These are phyloP conservation scores for Agelastica alni DNA, from an alignment of 2,888 invertebrate species.

Conservation along the genomic window DNA sequence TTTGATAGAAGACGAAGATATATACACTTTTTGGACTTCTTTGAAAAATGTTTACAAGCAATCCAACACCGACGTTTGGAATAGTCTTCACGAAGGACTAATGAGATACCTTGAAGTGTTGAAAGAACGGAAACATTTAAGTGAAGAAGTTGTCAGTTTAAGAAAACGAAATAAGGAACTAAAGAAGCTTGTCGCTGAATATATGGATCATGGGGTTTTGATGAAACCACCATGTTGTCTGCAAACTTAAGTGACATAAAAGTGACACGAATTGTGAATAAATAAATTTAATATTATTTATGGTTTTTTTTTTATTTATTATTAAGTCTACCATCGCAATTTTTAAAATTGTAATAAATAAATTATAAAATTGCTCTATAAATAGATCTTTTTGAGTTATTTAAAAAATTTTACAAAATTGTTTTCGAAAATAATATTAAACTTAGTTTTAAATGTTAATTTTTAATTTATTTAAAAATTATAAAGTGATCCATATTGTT, in stretches of 20 bases:
- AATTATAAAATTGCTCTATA: too few relatives aligned
- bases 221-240: slow-evolving; percentile 42
- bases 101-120: slow-evolving; percentile 68
- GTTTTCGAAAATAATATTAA: too few relatives aligned
- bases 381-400: too few relatives aligned
- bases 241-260: background rate
- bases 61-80: slow-evolving; percentile 73
- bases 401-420: too few relatives aligned
- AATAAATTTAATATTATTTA: background rate
- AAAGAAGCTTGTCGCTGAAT: slow-evolving; percentile 67
- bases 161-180: slow-evolving; percentile 72
- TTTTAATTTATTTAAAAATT: background rate
- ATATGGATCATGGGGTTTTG: slow-evolving; percentile 49
- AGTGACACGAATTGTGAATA: background rate
- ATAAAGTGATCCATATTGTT: too few relatives aligned
- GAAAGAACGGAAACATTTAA: slow-evolving; percentile 70
- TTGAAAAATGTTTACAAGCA: slow-evolving; percentile 65
- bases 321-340: too few relatives aligned
- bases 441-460: too few relatives aligned
- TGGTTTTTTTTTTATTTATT: background rate
- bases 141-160: slow-evolving; percentile 67
- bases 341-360: too few relatives aligned
- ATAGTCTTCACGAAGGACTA: slow-evolving; percentile 66
- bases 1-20: slow-evolving; percentile 60
- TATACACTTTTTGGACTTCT: slow-evolving; percentile 69